phyloP scores from a whole-genome alignment of 2,888 invertebrate species.

The Melieria picta region DNA sequence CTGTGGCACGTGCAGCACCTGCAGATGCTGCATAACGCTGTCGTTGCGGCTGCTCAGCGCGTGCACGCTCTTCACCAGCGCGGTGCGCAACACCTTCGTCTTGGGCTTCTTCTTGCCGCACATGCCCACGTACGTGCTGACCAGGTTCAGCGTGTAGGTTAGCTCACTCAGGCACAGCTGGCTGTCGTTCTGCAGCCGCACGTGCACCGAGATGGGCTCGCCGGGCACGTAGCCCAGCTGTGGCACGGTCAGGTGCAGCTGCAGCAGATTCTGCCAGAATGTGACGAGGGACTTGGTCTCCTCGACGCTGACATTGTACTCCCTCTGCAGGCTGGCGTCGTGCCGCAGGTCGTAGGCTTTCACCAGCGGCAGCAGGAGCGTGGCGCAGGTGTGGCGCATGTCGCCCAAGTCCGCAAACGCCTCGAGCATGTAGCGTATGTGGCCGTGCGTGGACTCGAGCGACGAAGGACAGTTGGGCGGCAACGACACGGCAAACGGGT shows the following conservation, averaged over 20 bases:
- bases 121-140: slow-evolving; percentile 48
- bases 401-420: slow-evolving; percentile 48
- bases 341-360: slow-evolving; percentile 31
- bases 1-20: slow-evolving; percentile 49
- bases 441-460: slow-evolving; percentile 52
- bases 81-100: slow-evolving; percentile 44
- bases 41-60: slow-evolving; percentile 38
- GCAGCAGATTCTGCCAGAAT: slow-evolving; percentile 54
- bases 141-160: slow-evolving; percentile 51
- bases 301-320: slow-evolving; percentile 28
- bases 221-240: slow-evolving; percentile 52
- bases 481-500: slow-evolving; percentile 54
- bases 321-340: slow-evolving; percentile 46
- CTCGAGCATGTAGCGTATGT: slow-evolving; percentile 54
- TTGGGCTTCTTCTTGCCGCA: slow-evolving; percentile 44
- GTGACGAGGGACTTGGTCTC: slow-evolving; percentile 49
- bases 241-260: slow-evolving; percentile 53
- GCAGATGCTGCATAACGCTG: slow-evolving; percentile 49
- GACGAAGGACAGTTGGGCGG: slow-evolving; percentile 54
- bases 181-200: slow-evolving; percentile 51
- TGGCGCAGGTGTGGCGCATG: slow-evolving; percentile 25
- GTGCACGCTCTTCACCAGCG: slow-evolving; percentile 45
- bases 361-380: slow-evolving; percentile 41
- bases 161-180: slow-evolving; percentile 48
- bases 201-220: slow-evolving; percentile 53